Conservation (phyloP, 2,888 invertebrate genomes). For the Pecten maximus region DNA sequence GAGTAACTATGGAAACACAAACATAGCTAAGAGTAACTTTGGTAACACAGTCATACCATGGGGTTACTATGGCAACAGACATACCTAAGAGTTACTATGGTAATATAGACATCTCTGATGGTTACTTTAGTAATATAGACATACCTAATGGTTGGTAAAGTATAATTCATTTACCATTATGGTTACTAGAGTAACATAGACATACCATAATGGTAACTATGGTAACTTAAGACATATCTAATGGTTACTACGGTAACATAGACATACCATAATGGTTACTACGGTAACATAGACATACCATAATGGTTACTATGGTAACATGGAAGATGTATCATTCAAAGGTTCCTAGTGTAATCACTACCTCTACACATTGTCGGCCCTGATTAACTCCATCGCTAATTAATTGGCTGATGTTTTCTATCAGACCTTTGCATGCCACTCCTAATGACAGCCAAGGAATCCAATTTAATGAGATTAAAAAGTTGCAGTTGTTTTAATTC, state of each 20-base stretch:
- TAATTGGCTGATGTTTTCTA: constrained; percentile 12
- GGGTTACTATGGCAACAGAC: background rate
- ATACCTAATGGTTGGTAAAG: background rate
- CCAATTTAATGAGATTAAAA: constrained; percentile 29
- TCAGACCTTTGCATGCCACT: constrained; percentile 21
- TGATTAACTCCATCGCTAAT: constrained; percentile 1
- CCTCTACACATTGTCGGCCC: background rate
- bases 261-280: background rate
- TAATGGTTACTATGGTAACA: background rate
- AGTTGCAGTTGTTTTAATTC: constrained; percentile 26
- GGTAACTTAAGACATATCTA: background rate
- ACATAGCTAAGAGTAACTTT: background rate
- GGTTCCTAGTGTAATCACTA: background rate
- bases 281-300: background rate
- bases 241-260: background rate
- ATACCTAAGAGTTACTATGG: background rate
- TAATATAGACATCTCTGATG: background rate
- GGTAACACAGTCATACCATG: background rate
- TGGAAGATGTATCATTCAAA: background rate
- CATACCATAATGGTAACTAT: background rate
- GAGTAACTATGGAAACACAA: background rate
- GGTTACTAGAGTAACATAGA: background rate
- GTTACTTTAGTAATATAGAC: background rate
- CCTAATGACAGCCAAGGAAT: constrained; percentile 33
- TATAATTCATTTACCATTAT: no score